Evolutionary conservation across 2,113 vertebrate species (phyloP), one percentile per base, ranked within the genome.

Genomic region (Callithrix jacchus): DNA sequence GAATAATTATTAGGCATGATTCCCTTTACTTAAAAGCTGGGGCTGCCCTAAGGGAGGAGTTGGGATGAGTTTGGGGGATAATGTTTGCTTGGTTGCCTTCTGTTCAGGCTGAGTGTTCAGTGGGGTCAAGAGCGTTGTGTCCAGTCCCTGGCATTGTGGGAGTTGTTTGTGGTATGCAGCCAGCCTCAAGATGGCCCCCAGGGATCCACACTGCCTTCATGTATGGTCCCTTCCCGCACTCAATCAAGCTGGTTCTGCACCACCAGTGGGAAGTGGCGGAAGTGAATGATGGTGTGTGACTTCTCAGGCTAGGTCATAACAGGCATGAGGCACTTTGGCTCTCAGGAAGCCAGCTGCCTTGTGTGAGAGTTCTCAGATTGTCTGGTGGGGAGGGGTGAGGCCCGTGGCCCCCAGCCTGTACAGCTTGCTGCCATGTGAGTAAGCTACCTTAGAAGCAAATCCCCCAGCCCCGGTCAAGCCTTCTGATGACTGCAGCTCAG

Each of bases 311-410:
- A 27, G 71, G 25, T 9, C 40, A 0, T 16, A 17, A n/a, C 79
- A 42, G 79, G n/a, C 4, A 3, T 40, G 8, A n/a, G n/a, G 35
- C 56, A 6, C 58, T 32, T 52, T 13, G 25, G 13, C 45, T n/a
- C 35, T 12, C 14, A 32, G 66, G 61, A 54, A 71, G 35, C n/a
- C 52, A 58, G 2, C 73, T 17, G 23, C 68, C 87, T 37, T n/a
- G 10, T 0, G 0, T 70, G 37, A 30, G 14, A 47, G 21, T 70
- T 1, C 32, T 9, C 23, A 47, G 37, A 20, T 32, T 6, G 54
- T 12, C 52, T 45, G 3, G 0, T 17, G 23, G 20, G 40, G 23
- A 30, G 73, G n/a, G 4, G 13, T 0, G 4, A 52, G 49, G 56
- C 7, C 71, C 21, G 14, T 86, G 49, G 77, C 27, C 74, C 47